Base-by-base conservation (phyloP, 2,888 invertebrate genomes). In the Dryococelus australis region DNA sequence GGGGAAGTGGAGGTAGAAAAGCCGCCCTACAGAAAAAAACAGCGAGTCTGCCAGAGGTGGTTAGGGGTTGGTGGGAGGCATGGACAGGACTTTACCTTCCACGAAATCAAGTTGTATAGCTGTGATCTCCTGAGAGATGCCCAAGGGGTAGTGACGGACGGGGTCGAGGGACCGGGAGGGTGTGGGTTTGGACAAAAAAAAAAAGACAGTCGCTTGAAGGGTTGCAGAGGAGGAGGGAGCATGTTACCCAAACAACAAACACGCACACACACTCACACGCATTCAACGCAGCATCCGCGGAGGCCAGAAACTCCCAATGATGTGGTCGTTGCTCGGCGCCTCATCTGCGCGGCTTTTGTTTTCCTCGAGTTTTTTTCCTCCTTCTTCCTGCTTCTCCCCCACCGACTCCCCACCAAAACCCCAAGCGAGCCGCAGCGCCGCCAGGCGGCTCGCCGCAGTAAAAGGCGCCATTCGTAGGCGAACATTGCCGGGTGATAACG, bases 401-500 rank as follows among this genome's bases (percentile, higher is more conserved):
- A 8, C 10, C 5, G 5, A 6, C 24, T 16, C 10, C 24, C 65
- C 65, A 9, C 5, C 10, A 20, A 65, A 20, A 65, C 65, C 65
- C 65, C 65, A 13, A 65, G 65, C 65, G 16, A 65, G 20, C 24
- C 65, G 65, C 65, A 65, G 5, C 20, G 20, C 47, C 47, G 65
- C 65, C 65, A 24, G 65, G 16, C 10, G 65, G 65, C 65, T 65
- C 65, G 65, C 65, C 65, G 65, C 65, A 65, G 65, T 65, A 65
- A 65, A 65, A 65, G 65, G 65, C 24, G 20, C 65, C 65, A 65
- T 65, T 65, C 65, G 65, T 65, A 65, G 65, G 65, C 65, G 65
- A 65, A 65, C 65, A 65, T 65, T 65, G 65, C 65, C 65, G 10
- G 65, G 65, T 65, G 65, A 65, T 65, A 65, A 65, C 65, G 65